phyloP scores from a whole-genome alignment of 2,797 vertebrate genomes.

The Poeciliopsis turneri region DNA sequence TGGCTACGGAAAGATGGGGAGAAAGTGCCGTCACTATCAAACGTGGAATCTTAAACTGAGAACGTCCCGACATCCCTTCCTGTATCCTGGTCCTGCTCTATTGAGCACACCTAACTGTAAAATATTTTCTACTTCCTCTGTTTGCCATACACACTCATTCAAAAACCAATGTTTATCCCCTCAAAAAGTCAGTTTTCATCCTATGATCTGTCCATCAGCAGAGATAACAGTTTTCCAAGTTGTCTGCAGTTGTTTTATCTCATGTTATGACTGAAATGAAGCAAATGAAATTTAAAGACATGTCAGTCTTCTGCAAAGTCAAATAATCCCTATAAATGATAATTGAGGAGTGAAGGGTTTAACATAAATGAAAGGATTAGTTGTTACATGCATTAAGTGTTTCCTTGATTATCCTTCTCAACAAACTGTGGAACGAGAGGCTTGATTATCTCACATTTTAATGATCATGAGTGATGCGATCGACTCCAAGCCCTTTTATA shows the following conservation, averaged over 20 bases:
- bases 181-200: conserved; percentile 48
- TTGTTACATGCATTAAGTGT: conserved; percentile 71
- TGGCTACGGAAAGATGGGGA: conserved; percentile 84
- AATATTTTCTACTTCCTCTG: conserved; percentile 52
- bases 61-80: conserved; percentile 66
- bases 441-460: conserved; percentile 55
- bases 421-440: conserved; percentile 54
- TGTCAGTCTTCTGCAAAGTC: conserved; percentile 57
- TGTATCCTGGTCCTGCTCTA: conserved; percentile 65
- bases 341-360: conserved; percentile 48
- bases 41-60: conserved; percentile 76
- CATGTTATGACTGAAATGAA: conserved; percentile 72
- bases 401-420: conserved; percentile 67
- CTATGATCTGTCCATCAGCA: conserved; percentile 51
- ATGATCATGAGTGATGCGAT: conserved; percentile 58
- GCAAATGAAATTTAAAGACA: conserved; percentile 66
- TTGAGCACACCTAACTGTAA: conserved; percentile 65
- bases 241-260: conserved; percentile 36
- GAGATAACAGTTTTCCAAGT: conserved; percentile 54
- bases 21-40: conserved; percentile 85
- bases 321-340: conserved; percentile 67
- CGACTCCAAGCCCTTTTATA: conserved; percentile 45
- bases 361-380: conserved; percentile 73
- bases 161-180: conserved; percentile 20
- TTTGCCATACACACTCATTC: conserved; percentile 24